phyloP scores from a whole-genome alignment of 2,888 invertebrate species.

The Adelognathus sp. region DNA sequence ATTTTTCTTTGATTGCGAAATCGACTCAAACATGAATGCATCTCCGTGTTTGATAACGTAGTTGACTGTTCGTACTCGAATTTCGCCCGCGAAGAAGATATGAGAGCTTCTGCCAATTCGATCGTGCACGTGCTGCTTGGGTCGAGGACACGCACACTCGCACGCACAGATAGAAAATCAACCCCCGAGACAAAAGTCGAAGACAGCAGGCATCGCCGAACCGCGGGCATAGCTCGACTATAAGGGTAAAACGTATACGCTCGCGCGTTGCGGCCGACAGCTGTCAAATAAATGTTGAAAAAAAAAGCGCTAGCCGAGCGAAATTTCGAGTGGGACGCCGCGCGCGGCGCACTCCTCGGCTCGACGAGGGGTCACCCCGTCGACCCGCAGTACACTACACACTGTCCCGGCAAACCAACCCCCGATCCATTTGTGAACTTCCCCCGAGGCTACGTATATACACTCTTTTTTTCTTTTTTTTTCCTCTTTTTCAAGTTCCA shows the following conservation, averaged over 20 bases:
- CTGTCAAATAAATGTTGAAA: conserved; percentile 80
- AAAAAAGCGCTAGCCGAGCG: conserved; percentile 78
- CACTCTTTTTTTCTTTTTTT: conserved; percentile 43
- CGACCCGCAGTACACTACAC: conserved; percentile 67
- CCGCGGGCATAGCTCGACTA: conserved; percentile 43
- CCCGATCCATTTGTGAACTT: conserved; percentile 56
- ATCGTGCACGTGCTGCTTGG: conserved; percentile 43
- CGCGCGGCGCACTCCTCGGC: conserved; percentile 61
- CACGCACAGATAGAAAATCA: conserved; percentile 20
- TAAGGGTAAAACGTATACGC: conserved; percentile 68
- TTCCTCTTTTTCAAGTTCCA: conserved; percentile 21
- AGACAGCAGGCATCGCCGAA: conserved; percentile 59
- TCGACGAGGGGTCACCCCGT: conserved; percentile 70
- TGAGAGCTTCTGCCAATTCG: conserved; percentile 18
- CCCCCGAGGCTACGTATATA: conserved; percentile 59
- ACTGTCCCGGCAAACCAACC: conserved; percentile 31
- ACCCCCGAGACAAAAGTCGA: conserved; percentile 63
- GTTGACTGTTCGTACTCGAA: conserved; percentile 12
- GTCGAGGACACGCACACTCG: not conserved
- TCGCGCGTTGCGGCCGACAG: conserved; percentile 79
- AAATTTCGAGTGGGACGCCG: conserved; percentile 79
- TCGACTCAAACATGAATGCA: not conserved
- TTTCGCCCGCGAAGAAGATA: conserved; percentile 19
- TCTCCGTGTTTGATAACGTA: not conserved
- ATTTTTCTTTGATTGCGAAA: not conserved